phyloP scores from a whole-genome alignment of 2,888 invertebrate genomes.

The Phyllotreta cruciferae region DNA sequence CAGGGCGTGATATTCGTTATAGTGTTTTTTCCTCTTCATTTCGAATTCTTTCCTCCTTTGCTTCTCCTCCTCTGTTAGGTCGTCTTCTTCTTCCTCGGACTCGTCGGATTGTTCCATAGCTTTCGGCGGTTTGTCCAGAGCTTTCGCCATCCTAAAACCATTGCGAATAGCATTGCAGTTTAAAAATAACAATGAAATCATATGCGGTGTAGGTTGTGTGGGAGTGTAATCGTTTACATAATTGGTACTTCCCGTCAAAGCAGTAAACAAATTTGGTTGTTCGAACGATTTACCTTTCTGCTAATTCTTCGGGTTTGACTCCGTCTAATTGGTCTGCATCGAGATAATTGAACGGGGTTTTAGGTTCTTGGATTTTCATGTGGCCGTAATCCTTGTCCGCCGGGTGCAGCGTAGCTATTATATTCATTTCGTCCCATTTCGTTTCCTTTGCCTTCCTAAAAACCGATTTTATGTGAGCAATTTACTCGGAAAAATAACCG shows the following conservation, averaged over 20 bases:
- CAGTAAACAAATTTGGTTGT: background rate
- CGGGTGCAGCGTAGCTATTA: slow-evolving; percentile 96
- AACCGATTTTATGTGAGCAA: slow-evolving; percentile 24
- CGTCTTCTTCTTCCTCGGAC: slow-evolving; percentile 53
- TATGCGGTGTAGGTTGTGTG: no score
- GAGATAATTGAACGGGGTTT: slow-evolving; percentile 84
- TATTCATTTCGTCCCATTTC: slow-evolving; percentile 99
- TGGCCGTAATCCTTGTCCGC: slow-evolving; percentile 98
- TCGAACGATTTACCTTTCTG: slow-evolving; percentile 70
- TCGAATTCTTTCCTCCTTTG: slow-evolving; percentile 83
- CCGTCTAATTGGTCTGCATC: slow-evolving; percentile 68
- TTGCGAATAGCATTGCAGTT: background rate
- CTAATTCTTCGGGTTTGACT: slow-evolving; percentile 74
- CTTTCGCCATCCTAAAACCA: slow-evolving; percentile 55
- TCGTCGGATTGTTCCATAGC: slow-evolving; percentile 58
- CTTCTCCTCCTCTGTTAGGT: slow-evolving; percentile 62
- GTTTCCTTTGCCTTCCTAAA: slow-evolving; percentile 64
- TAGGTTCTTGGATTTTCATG: slow-evolving; percentile 98
- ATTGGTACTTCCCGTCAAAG: background rate
- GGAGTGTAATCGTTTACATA: background rate
- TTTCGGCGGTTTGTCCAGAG: slow-evolving; percentile 60
- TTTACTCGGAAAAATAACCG: slow-evolving; percentile 9
- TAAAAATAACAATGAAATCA: background rate
- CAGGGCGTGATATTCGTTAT: slow-evolving; percentile 96
- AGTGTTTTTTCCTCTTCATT: slow-evolving; percentile 93